A percentile compares a stretch with the other conserved stretches of the same genome.
Evolutionary conservation across 2,113 vertebrate species (phyloP).

Genomic region (Lophochroa leadbeateri): DNA sequence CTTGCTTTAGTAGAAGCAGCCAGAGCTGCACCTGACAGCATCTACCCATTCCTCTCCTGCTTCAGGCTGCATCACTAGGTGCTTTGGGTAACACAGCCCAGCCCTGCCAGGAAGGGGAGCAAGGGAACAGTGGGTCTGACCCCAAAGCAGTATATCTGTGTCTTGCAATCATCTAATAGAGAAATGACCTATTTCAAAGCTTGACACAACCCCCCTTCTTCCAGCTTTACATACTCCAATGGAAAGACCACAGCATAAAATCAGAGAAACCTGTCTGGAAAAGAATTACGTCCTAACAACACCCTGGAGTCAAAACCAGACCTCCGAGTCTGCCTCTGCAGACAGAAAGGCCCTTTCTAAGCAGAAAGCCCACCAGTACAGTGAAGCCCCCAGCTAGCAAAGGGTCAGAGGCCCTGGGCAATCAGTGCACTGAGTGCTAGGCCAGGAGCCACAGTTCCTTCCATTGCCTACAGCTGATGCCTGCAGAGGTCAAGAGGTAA

Average conservation of each 20-base stretch:
- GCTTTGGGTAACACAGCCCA: neutral
- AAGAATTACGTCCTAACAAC: neutral
- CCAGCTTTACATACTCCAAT: neutral
- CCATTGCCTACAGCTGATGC: neutral
- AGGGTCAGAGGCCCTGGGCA: neutral
- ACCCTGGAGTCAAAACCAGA: neutral
- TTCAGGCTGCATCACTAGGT: neutral
- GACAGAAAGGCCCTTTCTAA: neutral
- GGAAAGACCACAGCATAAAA: fast-evolving
- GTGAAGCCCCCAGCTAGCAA: neutral
- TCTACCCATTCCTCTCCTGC: neutral
- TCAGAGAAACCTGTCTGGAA: neutral
- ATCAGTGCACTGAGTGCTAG: neutral
- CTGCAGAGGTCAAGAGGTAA: neutral
- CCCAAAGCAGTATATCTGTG: neutral
- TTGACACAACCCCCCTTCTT: neutral
- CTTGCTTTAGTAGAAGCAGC: neutral
- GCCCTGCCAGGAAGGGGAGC: neutral
- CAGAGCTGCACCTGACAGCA: neutral
- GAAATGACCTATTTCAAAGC: neutral
- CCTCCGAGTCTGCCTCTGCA: neutral
- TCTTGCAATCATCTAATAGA: neutral
- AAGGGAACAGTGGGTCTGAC: neutral
- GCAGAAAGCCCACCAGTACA: neutral
- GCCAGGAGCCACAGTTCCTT: neutral